Conservation (phyloP, 2,888 invertebrate species). For the Himalopsyche japonica region DNA sequence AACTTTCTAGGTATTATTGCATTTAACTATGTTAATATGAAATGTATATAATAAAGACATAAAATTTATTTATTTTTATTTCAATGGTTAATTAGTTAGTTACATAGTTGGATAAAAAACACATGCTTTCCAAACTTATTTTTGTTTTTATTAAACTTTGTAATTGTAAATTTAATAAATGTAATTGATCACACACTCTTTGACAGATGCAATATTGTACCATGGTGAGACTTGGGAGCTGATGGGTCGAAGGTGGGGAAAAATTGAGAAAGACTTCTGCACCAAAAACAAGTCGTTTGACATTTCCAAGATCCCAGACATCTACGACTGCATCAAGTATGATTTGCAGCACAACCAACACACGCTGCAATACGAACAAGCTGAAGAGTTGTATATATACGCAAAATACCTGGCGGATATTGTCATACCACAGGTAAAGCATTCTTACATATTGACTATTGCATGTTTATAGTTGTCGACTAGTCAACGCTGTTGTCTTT, state of each 20-base stretch:
- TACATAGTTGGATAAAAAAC: too few relatives aligned
- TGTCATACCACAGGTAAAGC: slow-evolving; percentile 89
- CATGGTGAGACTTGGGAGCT: slow-evolving; percentile 99
- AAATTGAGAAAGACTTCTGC: slow-evolving; percentile 97
- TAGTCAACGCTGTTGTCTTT: too few relatives aligned
- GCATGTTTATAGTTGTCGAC: too few relatives aligned
- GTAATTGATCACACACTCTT: slow-evolving; percentile 26
- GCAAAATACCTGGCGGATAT: slow-evolving; percentile 98
- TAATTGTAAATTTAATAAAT: neutral
- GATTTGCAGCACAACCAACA: slow-evolving; percentile 98
- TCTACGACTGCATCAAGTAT: slow-evolving; percentile 99
- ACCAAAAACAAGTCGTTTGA: slow-evolving; percentile 92
- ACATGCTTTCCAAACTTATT: too few relatives aligned
- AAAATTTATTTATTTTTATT: too few relatives aligned
- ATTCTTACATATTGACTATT: slow-evolving; percentile 11
- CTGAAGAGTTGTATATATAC: slow-evolving; percentile 91
- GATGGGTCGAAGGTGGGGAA: slow-evolving; percentile 96
- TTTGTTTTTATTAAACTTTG: too few relatives aligned
- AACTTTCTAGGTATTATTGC: too few relatives aligned
- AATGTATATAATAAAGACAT: too few relatives aligned
- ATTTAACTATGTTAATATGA: too few relatives aligned
- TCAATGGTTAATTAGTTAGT: too few relatives aligned
- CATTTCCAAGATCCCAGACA: slow-evolving; percentile 98
- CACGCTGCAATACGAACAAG: slow-evolving; percentile 88
- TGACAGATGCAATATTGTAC: slow-evolving; percentile 84